Conservation (phyloP, 2,888 invertebrate genomes). For the Epirrhoe alternata region DNA sequence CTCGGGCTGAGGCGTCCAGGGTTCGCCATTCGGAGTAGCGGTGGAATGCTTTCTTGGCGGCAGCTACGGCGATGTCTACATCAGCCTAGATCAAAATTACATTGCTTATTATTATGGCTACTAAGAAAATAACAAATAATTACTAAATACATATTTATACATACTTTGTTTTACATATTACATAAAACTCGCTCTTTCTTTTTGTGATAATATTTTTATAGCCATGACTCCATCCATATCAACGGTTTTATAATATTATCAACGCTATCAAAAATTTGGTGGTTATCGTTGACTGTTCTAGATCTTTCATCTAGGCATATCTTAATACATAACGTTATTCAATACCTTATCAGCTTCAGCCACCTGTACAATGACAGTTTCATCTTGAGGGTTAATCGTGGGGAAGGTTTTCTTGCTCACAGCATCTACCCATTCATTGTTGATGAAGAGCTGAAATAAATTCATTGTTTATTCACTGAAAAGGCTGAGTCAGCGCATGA, state of each 20-base stretch:
- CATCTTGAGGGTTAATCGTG: conserved; percentile 93
- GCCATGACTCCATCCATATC: no score
- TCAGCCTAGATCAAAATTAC: conserved; percentile 85
- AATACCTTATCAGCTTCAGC: conserved; percentile 93
- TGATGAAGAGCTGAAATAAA: conserved; percentile 88
- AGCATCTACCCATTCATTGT: conserved; percentile 93
- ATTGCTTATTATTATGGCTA: neutral
- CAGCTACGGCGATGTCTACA: conserved; percentile 91
- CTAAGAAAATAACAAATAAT: no score
- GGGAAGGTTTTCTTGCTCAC: conserved; percentile 94
- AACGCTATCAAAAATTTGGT: no score
- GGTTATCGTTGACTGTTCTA: no score
- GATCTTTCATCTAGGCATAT: neutral
- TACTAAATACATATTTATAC: no score
- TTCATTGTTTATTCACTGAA: neutral
- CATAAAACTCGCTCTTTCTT: no score
- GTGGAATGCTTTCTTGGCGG: conserved; percentile 91
- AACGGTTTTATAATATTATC: no score
- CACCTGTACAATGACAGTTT: conserved; percentile 89
- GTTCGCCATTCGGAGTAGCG: conserved; percentile 91
- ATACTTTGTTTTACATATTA: no score
- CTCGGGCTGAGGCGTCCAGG: conserved; percentile 92
- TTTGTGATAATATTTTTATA: no score
- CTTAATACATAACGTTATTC: neutral
- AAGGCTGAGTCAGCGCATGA: neutral